These are phyloP conservation scores for Papilio xuthus DNA, from an alignment of 1,140 invertebrate species.

Conservation along the genomic window DNA sequence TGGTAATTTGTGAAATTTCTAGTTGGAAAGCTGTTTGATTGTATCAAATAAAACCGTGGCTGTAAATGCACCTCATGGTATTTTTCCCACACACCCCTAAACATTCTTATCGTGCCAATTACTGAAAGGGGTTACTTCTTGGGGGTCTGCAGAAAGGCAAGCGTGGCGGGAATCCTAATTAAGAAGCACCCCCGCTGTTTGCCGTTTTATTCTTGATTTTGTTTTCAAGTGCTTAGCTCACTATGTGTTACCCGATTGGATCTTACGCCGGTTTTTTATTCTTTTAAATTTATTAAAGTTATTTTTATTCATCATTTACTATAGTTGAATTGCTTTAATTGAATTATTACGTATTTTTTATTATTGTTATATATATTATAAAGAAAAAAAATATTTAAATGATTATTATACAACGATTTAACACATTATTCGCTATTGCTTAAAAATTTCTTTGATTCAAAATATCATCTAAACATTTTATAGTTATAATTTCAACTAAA, in stretches of 20 bases:
- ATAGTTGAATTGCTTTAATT: background rate
- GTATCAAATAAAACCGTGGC: slow-evolving; percentile 35
- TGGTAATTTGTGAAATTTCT: background rate
- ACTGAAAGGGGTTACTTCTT: slow-evolving; percentile 65
- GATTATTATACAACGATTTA: background rate
- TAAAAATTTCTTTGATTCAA: background rate
- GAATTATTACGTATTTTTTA: background rate
- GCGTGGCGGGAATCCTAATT: slow-evolving; percentile 77
- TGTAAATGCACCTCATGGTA: slow-evolving; percentile 58
- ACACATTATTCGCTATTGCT: background rate
- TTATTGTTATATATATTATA: too few species aligned
- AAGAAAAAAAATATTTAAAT: too few species aligned
- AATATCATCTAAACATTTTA: background rate
- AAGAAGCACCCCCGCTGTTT: slow-evolving; percentile 66
- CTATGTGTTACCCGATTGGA: slow-evolving; percentile 11
- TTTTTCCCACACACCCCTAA: slow-evolving; percentile 74
- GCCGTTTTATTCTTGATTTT: slow-evolving; percentile 47
- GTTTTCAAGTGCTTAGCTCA: slow-evolving; percentile 27
- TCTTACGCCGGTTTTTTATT: slow-evolving; percentile 6
- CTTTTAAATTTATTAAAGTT: slow-evolving; percentile 25
- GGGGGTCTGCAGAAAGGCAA: slow-evolving; percentile 66
- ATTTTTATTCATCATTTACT: slow-evolving; percentile 31
- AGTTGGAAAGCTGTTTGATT: background rate
- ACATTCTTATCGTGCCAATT: slow-evolving; percentile 79
- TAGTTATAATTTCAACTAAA: background rate